Conservation (phyloP, 2,888 invertebrate genomes). For the Ypsolopha sequella region DNA sequence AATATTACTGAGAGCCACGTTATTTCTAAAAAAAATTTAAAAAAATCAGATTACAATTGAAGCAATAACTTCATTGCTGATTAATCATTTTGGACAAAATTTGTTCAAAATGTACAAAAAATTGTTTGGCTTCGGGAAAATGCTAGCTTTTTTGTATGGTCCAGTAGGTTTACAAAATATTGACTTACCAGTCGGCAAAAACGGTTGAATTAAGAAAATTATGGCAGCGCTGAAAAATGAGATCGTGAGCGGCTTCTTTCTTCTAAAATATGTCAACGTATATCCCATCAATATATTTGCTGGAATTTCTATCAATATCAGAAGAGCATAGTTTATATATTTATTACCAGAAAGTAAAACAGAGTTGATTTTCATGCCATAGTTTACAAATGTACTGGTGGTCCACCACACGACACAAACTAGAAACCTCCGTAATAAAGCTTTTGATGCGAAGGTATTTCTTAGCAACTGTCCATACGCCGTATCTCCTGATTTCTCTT, state of each 20-base stretch:
- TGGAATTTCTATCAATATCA: constrained; percentile 61
- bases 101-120: constrained; percentile 15
- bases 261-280: constrained; percentile 46
- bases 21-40: constrained; percentile 17
- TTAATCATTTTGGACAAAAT: constrained; percentile 7
- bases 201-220: constrained; percentile 72
- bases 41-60: constrained; percentile 1
- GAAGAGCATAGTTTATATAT: constrained; percentile 75
- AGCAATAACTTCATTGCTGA: constrained; percentile 5
- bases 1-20: constrained; percentile 21
- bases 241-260: constrained; percentile 61
- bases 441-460: constrained; percentile 37
- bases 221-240: constrained; percentile 68
- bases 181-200: constrained; percentile 64
- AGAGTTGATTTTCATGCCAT: constrained; percentile 76
- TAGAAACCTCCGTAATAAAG: constrained; percentile 38
- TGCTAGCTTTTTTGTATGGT: background rate
- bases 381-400: constrained; percentile 76
- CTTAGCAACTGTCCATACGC: constrained; percentile 10
- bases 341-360: constrained; percentile 74
- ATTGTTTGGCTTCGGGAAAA: constrained; percentile 1
- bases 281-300: constrained; percentile 55
- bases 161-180: background rate
- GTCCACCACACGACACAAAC: constrained; percentile 33
- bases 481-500: background rate